Evolutionary conservation across 2,888 invertebrate species (phyloP), one percentile per base, ranked within the genome.

Genomic region (Rhimphoctona megacephalus): DNA sequence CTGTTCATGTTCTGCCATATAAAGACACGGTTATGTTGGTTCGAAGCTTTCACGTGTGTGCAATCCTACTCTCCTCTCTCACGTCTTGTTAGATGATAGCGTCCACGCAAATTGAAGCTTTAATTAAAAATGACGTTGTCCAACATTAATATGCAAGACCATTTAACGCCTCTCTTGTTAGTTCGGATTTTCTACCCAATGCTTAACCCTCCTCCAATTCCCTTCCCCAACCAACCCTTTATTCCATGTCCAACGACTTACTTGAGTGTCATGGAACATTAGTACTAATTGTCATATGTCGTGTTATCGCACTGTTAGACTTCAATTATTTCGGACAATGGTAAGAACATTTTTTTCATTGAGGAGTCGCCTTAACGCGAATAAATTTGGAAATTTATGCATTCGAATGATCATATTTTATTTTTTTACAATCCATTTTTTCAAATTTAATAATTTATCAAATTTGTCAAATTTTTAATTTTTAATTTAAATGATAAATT

Each of bases 61-160:
- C 67, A 2, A 11, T 67, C 39, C 67, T 30, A 39, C n/a, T 22
- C n/a, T 67, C 14, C 67, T 39, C 39, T 39, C 11, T 2, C 57
- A 25, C 43, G 57, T 70, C 77, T 82, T 64, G 84, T 76, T 80
- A 76, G 76, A 80, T 64, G 61, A 46, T 43, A 57, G 66, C 66
- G 49, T 67, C 36, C 49, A 57, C 79, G 54, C 76, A 33, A 64
- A 85, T 81, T 30, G 76, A 76, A 70, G 77, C 76, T 85, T 85
- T 77, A 81, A 85, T 85, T 81, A 81, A 81, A 81, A 85, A 85
- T 64, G 76, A 72, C 81, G 81, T 57, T 19, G 74, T 57, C 43
- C 14, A 81, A 81, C 81, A 77, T 85, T 81, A 77, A 77, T 77
- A 85, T 67, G 30, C 72, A 67, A 43, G 61, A 17, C 67, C 66